Evolutionary conservation across 53 echinoderm and acorn worm species (phyloP).

Genomic region (Astropecten irregularis): DNA sequence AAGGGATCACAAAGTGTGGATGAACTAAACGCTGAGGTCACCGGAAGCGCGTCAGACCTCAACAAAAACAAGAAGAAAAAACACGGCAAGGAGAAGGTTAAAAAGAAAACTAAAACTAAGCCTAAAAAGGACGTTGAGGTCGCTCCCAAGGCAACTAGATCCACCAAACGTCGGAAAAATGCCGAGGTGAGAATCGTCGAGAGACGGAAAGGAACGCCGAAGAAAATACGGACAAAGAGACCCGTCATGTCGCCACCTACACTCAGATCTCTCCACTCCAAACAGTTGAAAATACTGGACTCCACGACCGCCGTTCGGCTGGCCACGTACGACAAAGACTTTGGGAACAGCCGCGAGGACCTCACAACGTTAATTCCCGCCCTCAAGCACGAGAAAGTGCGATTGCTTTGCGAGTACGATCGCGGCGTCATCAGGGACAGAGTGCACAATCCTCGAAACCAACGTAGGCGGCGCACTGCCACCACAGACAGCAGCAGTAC

Average conservation of each 20-base stretch:
- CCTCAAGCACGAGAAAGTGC: slow-evolving; percentile 62
- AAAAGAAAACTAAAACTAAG: slow-evolving; percentile 28
- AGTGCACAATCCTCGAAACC: slow-evolving; percentile 24
- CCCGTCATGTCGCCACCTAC: slow-evolving; percentile 82
- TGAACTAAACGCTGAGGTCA: slow-evolving; percentile 40
- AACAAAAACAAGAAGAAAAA: slow-evolving; percentile 33
- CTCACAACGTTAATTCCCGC: slow-evolving; percentile 75
- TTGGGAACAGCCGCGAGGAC: slow-evolving; percentile 97
- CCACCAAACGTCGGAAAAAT: slow-evolving; percentile 22
- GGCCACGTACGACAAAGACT: slow-evolving; percentile 85
- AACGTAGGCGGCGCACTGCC: slow-evolving; percentile 3
- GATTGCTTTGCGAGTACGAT: slow-evolving; percentile 42
- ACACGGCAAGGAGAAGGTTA: slow-evolving; percentile 19
- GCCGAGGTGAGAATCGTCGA: slow-evolving; percentile 42
- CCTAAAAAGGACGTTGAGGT: neutral
- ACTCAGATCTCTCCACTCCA: slow-evolving; percentile 74
- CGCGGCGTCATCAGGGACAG: slow-evolving; percentile 45
- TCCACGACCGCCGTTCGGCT: slow-evolving; percentile 83
- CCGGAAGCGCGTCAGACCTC: slow-evolving; percentile 7
- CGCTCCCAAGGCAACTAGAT: slow-evolving; percentile 1
- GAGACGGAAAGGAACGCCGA: slow-evolving; percentile 42
- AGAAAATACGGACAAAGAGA: slow-evolving; percentile 42
- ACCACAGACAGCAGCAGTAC: slow-evolving; percentile 10
- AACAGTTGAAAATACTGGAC: slow-evolving; percentile 80
- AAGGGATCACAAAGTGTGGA: slow-evolving; percentile 23